Evolutionary conservation across 2,113 vertebrate genomes (phyloP), one percentile per base, ranked within the genome.

Genomic region (Ictidomys tridecemlineatus): DNA sequence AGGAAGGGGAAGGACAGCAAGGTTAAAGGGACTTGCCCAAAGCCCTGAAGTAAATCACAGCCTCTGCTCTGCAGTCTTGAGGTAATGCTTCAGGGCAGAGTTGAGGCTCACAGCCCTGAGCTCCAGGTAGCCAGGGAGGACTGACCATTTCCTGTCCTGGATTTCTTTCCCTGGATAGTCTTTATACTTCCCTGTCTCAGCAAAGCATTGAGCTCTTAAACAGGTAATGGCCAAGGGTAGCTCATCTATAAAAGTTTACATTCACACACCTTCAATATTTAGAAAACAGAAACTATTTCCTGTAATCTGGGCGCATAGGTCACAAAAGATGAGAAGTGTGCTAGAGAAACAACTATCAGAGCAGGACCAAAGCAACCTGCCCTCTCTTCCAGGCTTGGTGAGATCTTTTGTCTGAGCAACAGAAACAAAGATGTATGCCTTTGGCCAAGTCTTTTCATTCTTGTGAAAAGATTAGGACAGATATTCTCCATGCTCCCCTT

Each of bases 261-360:
- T 83, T 94, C 70, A 88, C 24, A 79, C 56, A 96, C 73, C 58
- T 93, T 93, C 48, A 58, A 42, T 86, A 89, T 90, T 89, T 63
- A 91, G 73, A 79, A 94, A 94, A 92, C 74, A 97, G 63, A 37
- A 95, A 89, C 61, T 72, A 26, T 78, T 93, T 97, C 63, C 91
- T 37, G 63, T 79, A 34, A 51, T 63, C 82, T 79, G n/a, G 39
- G 76, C n/a, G 79, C 37, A 56, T 34, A 89, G 72, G 61, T 69
- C 37, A 77, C 78, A 34, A 89, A 87, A 58, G 37, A 30, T 67
- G 16, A 45, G 37, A 72, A n/a, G 37, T 45, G 22, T 30, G 26
- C 12, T 22, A 22, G 28, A 72, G 91, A 28, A 82, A 39, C 30
- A 58, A 32, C 42, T 34, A 2, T 42, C 56, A 79, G 26, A 37